A percentile compares a stretch with the other conserved stretches of the same genome.
These are phyloP conservation scores for Bradypodion pumilum DNA, from an alignment of 2,797 vertebrate genomes.

Conservation along the genomic window DNA sequence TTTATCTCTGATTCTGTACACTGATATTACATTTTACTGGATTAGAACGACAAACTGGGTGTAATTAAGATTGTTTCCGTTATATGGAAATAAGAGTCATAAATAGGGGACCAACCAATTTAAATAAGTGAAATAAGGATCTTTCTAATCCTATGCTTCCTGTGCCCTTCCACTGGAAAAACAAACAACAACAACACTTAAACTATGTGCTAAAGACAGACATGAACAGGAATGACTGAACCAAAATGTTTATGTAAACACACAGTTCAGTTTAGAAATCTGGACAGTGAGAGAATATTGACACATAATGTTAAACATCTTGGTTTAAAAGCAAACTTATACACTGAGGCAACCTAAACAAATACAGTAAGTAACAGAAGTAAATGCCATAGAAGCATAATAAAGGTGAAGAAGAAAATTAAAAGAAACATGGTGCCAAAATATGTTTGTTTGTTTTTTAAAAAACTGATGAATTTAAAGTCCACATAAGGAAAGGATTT, in stretches of 20 bases:
- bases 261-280: neutral
- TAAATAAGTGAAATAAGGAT: neutral
- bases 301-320: neutral
- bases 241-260: neutral
- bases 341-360: neutral
- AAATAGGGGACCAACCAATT: neutral
- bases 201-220: neutral
- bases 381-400: neutral
- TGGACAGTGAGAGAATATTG: neutral
- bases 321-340: neutral
- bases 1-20: neutral
- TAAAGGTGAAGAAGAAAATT: too few species aligned
- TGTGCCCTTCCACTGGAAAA: too few species aligned
- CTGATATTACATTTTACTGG: neutral
- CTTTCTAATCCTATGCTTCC: neutral
- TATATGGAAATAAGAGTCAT: neutral
- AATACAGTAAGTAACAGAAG: neutral
- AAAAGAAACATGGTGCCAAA: too few species aligned
- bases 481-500: too few species aligned
- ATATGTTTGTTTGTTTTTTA: too few species aligned
- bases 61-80: neutral
- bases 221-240: too few species aligned
- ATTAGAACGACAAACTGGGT: neutral
- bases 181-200: too few species aligned
- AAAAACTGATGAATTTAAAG: too few species aligned